These are phyloP conservation scores for Yponomeuta cagnagella DNA, from an alignment of 2,888 invertebrate genomes.

Conservation along the genomic window DNA sequence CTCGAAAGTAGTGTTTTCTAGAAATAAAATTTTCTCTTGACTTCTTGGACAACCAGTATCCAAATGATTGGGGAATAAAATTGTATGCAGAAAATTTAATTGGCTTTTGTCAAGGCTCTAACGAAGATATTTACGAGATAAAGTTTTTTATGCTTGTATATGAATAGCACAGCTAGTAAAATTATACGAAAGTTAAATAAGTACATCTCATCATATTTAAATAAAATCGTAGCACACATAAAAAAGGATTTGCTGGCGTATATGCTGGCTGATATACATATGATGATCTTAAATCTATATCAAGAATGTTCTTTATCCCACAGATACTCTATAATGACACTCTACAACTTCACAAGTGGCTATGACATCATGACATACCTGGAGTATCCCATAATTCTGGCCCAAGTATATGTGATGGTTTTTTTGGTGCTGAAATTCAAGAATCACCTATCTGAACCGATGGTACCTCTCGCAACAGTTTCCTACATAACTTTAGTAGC, in stretches of 20 bases:
- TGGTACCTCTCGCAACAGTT: slow-evolving; percentile 38
- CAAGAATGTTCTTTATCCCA: slow-evolving; percentile 35
- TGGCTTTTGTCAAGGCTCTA: not conserved
- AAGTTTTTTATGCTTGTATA: too few species aligned
- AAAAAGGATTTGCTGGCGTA: too few species aligned
- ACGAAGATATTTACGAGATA: too few species aligned
- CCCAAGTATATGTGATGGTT: slow-evolving; percentile 84
- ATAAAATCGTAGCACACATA: too few species aligned
- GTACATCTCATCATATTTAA: too few species aligned
- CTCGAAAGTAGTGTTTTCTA: too few species aligned
- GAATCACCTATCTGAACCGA: slow-evolving; percentile 62
- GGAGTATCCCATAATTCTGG: slow-evolving; percentile 88
- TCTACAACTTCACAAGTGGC: slow-evolving; percentile 85
- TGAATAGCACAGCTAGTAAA: slow-evolving; percentile 8
- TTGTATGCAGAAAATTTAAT: not conserved
- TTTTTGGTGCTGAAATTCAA: slow-evolving; percentile 83
- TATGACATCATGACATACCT: slow-evolving; percentile 86
- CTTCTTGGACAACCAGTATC: not conserved
- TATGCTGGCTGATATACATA: too few species aligned
- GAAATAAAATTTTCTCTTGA: not conserved
- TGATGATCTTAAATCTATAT: too few species aligned
- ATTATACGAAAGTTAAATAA: not conserved
- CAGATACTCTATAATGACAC: slow-evolving; percentile 87
- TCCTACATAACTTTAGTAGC: slow-evolving; percentile 44
- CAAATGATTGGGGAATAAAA: too few species aligned